phyloP scores from a whole-genome alignment of 1,140 invertebrate species.

The Papilio glaucus region DNA sequence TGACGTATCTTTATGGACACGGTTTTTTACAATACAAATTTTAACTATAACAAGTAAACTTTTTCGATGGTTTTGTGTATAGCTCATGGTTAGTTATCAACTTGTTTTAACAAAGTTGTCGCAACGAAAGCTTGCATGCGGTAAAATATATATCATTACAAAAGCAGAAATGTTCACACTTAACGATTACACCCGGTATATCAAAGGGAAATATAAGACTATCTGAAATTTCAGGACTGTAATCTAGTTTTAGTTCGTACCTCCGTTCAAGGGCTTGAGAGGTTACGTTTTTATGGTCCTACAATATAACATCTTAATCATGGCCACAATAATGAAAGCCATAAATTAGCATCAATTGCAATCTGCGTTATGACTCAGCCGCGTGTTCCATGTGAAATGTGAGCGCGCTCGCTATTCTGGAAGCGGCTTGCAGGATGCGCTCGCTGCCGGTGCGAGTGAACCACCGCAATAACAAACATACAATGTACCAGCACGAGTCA shows the following conservation, averaged over 20 bases:
- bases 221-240: too few species aligned
- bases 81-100: too few species aligned
- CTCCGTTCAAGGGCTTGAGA: too few species aligned
- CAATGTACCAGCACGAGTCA: constrained; percentile 14
- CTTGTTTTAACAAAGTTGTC: too few species aligned
- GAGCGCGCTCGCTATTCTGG: constrained; percentile 26
- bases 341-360: constrained; percentile 9
- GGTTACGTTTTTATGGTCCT: background rate
- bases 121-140: too few species aligned
- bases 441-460: background rate
- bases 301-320: background rate
- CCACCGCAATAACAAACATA: background rate
- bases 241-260: too few species aligned
- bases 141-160: too few species aligned
- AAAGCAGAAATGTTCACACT: too few species aligned
- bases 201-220: too few species aligned
- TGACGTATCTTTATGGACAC: background rate
- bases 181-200: too few species aligned
- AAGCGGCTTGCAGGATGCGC: constrained; percentile 25
- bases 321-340: background rate
- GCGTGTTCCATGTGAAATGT: constrained; percentile 9
- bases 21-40: background rate
- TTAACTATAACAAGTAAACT: background rate
- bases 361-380: constrained; percentile 12
- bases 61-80: background rate